Evolutionary conservation across 2,797 vertebrate species (phyloP).

Genomic region (Prionace glauca): DNA sequence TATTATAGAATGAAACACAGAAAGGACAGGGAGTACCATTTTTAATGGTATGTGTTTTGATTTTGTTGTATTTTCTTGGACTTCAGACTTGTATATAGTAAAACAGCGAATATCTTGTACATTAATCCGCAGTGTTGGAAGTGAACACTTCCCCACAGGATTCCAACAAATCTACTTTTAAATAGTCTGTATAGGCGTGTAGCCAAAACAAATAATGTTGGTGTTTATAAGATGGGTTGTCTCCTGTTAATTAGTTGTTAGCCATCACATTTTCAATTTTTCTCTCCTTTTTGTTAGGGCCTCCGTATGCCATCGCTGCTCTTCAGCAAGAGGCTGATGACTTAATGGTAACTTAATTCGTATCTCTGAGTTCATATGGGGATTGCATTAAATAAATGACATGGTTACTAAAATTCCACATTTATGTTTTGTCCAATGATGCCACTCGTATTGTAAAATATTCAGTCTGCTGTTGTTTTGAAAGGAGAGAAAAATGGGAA

Average conservation of each 20-base stretch:
- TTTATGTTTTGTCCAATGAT: neutral
- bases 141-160: neutral
- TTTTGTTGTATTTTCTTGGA: neutral
- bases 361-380: neutral
- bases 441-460: neutral
- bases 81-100: neutral
- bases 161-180: slow-evolving; percentile 17
- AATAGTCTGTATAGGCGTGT: neutral
- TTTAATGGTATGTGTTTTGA: slow-evolving; percentile 35
- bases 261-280: neutral
- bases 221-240: neutral
- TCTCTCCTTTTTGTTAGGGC: neutral
- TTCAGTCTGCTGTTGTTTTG: neutral
- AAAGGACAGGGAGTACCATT: slow-evolving; percentile 14
- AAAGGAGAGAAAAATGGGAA: neutral
- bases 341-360: neutral
- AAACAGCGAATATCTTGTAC: slow-evolving; percentile 21
- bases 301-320: neutral
- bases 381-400: neutral
- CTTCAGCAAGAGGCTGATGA: neutral
- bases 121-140: neutral
- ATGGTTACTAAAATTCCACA: neutral
- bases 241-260: neutral
- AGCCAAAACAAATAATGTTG: slow-evolving; percentile 13
- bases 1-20: slow-evolving; percentile 5